Conservation (phyloP, 2,113 vertebrate species). For the Acrocephalus arundinaceus region DNA sequence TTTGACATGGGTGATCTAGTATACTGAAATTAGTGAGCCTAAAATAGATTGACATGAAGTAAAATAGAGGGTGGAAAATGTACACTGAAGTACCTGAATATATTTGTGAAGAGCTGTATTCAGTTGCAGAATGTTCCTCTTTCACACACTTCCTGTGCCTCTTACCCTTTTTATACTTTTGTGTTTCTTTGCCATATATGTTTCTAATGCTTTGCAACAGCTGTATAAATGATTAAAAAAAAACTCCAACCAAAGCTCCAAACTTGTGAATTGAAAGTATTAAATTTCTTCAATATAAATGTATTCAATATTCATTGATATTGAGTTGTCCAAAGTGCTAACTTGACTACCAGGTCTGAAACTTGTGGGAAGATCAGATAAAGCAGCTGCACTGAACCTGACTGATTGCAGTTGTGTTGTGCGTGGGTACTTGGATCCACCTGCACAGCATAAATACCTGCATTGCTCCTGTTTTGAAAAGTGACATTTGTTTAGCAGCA, state of each 20-base stretch:
- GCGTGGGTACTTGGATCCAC: neutral
- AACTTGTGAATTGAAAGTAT: neutral
- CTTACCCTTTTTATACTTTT: neutral
- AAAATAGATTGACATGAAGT: neutral
- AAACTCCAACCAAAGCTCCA: rapidly evolving
- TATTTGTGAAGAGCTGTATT: neutral
- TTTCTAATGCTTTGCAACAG: neutral
- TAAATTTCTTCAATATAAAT: neutral
- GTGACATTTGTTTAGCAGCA: neutral
- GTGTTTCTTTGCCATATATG: neutral
- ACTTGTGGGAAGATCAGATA: neutral
- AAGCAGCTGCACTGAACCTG: neutral
- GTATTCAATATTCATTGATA: neutral
- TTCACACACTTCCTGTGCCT: neutral
- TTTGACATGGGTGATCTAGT: neutral
- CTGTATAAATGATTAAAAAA: neutral
- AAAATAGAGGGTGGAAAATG: neutral
- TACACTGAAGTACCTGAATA: neutral
- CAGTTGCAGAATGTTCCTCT: neutral
- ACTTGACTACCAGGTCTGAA: neutral
- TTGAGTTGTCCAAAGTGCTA: neutral
- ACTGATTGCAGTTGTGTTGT: neutral
- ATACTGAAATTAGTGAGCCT: neutral
- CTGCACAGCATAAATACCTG: neutral
- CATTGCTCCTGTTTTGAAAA: neutral